phyloP scores from a whole-genome alignment of 35 echinoderm and acorn worm species.

The Heliocidaris erythrogramma region DNA sequence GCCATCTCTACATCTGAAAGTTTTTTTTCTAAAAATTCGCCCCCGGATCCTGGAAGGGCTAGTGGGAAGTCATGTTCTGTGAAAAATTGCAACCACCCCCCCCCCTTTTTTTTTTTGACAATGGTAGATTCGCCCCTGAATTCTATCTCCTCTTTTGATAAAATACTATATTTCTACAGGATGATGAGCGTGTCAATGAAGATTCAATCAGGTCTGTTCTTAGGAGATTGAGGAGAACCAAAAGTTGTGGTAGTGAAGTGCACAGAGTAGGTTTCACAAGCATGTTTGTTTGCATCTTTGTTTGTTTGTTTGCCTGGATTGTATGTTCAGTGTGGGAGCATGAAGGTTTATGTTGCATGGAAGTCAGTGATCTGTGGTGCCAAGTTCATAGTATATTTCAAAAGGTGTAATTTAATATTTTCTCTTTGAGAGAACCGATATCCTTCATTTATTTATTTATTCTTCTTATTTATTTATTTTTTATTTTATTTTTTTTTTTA shows the following conservation, averaged over 20 bases:
- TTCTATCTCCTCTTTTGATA: too few relatives aligned
- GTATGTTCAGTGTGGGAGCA: background rate
- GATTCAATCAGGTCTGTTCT: background rate
- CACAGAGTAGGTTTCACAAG: background rate
- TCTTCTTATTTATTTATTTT: too few relatives aligned
- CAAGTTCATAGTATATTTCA: background rate
- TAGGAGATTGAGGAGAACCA: slow-evolving; percentile 22
- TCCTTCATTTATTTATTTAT: too few relatives aligned
- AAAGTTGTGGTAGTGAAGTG: slow-evolving; percentile 4
- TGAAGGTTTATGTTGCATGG: background rate
- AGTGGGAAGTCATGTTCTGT: too few relatives aligned
- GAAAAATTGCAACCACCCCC: too few relatives aligned
- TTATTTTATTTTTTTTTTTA: too few relatives aligned
- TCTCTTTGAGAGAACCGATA: too few relatives aligned
- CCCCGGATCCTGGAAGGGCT: too few relatives aligned
- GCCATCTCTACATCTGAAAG: too few relatives aligned
- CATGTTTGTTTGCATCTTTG: background rate
- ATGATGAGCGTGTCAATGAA: background rate
- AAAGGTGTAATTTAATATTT: background rate
- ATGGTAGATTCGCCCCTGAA: too few relatives aligned
- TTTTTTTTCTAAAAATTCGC: too few relatives aligned
- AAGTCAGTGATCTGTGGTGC: background rate
- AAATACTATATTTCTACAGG: background rate
- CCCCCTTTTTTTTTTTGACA: too few relatives aligned
- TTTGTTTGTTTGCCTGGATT: background rate